These are phyloP conservation scores for Hystrix cristata DNA, from an alignment of 2,113 vertebrate species.

Conservation along the genomic window DNA sequence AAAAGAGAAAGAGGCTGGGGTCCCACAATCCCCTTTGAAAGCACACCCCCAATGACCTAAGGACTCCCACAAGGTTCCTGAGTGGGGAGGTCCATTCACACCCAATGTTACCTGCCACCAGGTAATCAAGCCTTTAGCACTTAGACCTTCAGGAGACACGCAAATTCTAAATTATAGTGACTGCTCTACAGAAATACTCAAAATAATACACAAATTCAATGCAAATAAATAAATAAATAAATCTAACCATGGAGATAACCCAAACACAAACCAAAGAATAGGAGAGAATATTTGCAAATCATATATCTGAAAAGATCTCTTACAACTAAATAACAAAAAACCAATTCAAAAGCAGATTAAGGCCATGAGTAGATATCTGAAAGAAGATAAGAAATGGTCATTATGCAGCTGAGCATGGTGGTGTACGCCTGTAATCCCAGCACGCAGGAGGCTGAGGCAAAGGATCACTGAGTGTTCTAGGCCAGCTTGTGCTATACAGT, in stretches of 20 bases:
- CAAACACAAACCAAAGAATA: not conserved
- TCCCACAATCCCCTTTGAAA: not conserved
- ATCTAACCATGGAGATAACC: not conserved
- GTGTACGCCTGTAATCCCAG: too few species aligned
- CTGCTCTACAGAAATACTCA: conserved; percentile 16
- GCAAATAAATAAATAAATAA: not conserved
- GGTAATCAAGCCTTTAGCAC: too few species aligned
- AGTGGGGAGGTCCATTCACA: too few species aligned
- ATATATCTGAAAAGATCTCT: not conserved
- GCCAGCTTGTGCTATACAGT: too few species aligned
- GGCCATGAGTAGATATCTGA: conserved; percentile 8
- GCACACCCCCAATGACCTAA: not conserved
- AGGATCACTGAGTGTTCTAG: too few species aligned
- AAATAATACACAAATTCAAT: conserved; percentile 9
- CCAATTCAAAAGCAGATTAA: not conserved
- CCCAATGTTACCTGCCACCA: too few species aligned
- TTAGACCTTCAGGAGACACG: not conserved
- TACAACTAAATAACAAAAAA: not conserved
- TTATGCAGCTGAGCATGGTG: too few species aligned
- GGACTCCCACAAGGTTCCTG: not conserved
- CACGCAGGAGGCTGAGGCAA: too few species aligned
- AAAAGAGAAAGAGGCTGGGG: not conserved
- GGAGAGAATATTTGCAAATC: not conserved
- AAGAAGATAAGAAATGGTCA: conserved; percentile 13
- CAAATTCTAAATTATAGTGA: not conserved